phyloP scores from a whole-genome alignment of 2,888 invertebrate genomes.

The Asteroscopus sphinx region DNA sequence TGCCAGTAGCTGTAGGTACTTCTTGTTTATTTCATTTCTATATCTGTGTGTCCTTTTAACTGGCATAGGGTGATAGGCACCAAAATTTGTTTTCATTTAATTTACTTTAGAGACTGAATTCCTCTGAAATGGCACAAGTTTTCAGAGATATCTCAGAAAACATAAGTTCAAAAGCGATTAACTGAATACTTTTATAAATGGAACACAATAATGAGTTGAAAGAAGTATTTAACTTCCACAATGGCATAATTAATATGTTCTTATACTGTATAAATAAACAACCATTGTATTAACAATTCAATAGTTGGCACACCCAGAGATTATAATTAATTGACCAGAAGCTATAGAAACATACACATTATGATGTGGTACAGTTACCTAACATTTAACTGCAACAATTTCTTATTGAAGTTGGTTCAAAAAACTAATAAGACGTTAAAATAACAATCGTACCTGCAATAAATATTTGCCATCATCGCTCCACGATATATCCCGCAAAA shows the following conservation, averaged over 20 bases:
- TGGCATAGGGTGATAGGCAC: background rate
- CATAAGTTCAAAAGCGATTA: background rate
- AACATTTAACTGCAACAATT: conserved; percentile 5
- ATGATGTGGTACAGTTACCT: conserved; percentile 14
- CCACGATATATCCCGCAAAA: conserved; percentile 84
- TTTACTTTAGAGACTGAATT: background rate
- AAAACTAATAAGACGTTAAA: background rate
- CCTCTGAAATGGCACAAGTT: background rate
- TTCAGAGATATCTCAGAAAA: background rate
- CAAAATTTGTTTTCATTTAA: too few relatives aligned
- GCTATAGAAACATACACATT: conserved; percentile 21
- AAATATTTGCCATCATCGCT: conserved; percentile 88
- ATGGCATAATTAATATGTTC: background rate
- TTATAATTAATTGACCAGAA: conserved; percentile 19
- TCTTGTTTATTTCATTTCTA: too few relatives aligned
- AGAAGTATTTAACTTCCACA: background rate
- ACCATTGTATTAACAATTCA: conserved; percentile 48
- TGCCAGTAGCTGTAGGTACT: too few relatives aligned
- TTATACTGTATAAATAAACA: conserved; percentile 1
- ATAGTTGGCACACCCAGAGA: conserved; percentile 49
- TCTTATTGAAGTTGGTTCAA: background rate
- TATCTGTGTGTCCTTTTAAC: too few relatives aligned
- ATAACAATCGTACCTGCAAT: conserved; percentile 75
- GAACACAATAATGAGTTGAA: background rate
- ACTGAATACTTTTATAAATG: background rate